These are phyloP conservation scores for Sebastes vulpes DNA, from an alignment of 2,797 vertebrate genomes.

Conservation along the genomic window DNA sequence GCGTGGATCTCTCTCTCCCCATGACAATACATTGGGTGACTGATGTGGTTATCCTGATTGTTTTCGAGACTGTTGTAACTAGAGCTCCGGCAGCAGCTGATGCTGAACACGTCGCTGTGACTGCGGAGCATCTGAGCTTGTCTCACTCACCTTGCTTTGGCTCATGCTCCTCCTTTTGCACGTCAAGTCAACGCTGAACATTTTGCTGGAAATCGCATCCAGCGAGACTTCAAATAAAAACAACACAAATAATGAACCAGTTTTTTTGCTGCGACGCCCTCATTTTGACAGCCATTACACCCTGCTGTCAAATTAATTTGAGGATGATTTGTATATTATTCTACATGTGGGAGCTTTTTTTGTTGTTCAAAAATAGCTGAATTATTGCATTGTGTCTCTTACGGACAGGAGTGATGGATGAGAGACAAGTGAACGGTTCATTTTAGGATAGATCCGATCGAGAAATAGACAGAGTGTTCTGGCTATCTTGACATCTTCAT, in stretches of 20 bases:
- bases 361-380: background rate
- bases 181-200: background rate
- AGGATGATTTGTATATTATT: background rate
- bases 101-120: background rate
- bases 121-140: slow-evolving; percentile 3
- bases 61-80: background rate
- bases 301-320: slow-evolving; percentile 16
- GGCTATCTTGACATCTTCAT: background rate
- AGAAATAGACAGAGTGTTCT: background rate
- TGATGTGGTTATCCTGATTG: slow-evolving; percentile 16
- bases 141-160: background rate
- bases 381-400: background rate
- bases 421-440: slow-evolving; percentile 5
- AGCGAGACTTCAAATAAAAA: slow-evolving; percentile 22
- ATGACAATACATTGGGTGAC: slow-evolving; percentile 2
- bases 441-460: background rate
- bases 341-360: background rate
- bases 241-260: background rate
- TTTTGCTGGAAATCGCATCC: background rate
- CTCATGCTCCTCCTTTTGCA: background rate
- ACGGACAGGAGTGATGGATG: background rate
- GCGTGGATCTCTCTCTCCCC: background rate
- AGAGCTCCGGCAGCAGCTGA: slow-evolving; percentile 7
- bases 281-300: slow-evolving; percentile 9
- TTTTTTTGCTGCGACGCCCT: background rate